Evolutionary conservation across 2,888 invertebrate species (phyloP).

Genomic region (Tachina grossa): DNA sequence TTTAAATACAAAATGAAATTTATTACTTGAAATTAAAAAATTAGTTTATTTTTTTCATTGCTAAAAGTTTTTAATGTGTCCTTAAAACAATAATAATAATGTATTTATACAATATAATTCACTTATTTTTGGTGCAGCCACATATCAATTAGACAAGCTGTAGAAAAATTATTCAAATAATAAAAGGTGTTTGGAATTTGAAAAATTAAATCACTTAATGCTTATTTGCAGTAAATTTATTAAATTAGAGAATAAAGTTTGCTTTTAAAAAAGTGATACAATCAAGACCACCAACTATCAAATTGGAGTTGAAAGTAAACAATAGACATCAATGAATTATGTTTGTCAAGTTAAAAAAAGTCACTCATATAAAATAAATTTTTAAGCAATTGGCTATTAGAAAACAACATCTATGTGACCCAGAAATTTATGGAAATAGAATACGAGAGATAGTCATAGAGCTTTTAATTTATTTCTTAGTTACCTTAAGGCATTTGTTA

Average conservation of each 20-base stretch:
- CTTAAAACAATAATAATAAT: constrained; percentile 4
- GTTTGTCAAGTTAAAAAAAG: no score
- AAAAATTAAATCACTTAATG: not conserved
- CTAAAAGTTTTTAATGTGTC: constrained; percentile 39
- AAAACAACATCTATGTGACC: no score
- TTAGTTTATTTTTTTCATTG: constrained; percentile 12
- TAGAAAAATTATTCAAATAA: constrained; percentile 6
- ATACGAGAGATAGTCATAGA: no score
- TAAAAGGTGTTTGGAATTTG: constrained; percentile 22
- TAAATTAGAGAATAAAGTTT: no score
- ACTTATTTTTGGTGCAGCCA: not conserved
- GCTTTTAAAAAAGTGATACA: not conserved
- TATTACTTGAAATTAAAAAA: constrained; percentile 39
- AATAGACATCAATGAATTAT: no score
- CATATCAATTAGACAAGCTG: constrained; percentile 17
- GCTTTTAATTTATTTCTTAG: no score
- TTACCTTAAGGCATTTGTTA: no score
- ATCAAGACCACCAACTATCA: not conserved
- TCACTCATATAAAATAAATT: no score
- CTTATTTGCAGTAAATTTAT: not conserved
- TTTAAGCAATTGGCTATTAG: no score
- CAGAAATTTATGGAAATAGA: no score
- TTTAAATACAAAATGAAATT: constrained; percentile 14
- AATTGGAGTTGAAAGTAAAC: no score
- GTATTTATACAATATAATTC: not conserved